A percentile compares a stretch with the other conserved stretches of the same genome.
Evolutionary conservation across 2,797 vertebrate genomes (phyloP).

Genomic region (Mormyrus proboscirostris): DNA sequence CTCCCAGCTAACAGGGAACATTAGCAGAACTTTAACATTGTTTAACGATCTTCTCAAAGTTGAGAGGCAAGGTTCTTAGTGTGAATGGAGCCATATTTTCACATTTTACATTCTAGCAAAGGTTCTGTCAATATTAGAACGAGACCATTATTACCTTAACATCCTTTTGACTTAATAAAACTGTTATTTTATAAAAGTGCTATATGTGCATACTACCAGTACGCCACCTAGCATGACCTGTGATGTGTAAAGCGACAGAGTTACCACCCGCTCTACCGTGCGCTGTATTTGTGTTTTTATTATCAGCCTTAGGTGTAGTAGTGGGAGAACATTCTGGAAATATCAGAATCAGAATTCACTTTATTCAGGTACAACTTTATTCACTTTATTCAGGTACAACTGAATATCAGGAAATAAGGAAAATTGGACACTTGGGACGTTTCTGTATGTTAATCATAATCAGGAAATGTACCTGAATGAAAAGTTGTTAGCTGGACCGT

Average conservation of each 20-base stretch:
- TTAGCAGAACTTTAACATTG: background rate
- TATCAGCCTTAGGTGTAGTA: background rate
- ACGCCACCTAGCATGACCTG: background rate
- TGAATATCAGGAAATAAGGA: background rate
- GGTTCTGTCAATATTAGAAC: background rate
- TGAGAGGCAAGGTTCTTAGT: background rate
- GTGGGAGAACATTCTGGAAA: background rate
- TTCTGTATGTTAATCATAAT: background rate
- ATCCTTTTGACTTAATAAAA: background rate
- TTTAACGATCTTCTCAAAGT: background rate
- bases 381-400: background rate
- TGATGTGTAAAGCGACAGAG: background rate
- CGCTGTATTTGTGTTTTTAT: background rate
- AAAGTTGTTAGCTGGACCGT: background rate
- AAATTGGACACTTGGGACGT: background rate
- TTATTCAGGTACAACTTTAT: background rate
- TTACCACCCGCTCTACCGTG: background rate
- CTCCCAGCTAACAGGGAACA: background rate
- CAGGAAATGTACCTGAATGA: background rate
- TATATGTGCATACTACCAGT: background rate
- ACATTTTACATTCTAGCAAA: background rate
- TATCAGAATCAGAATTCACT: background rate
- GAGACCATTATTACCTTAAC: background rate
- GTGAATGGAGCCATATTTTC: background rate
- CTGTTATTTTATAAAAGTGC: background rate